These are phyloP conservation scores for Mustela nigripes DNA, from an alignment of 2,113 vertebrate species.

Conservation along the genomic window DNA sequence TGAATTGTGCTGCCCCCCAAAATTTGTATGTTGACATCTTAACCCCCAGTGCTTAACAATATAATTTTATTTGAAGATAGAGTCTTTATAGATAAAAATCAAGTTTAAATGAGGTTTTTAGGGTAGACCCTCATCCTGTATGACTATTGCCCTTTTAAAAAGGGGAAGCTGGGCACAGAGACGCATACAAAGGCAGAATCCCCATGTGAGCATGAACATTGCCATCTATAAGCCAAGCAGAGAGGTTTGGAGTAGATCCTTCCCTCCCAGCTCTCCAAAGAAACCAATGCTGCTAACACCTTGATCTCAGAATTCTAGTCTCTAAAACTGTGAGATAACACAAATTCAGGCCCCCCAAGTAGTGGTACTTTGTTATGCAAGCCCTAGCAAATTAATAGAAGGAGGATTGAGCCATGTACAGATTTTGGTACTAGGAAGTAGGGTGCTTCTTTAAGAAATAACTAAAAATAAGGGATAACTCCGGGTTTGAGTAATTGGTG, in stretches of 20 bases:
- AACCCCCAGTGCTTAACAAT: not conserved
- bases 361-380: not conserved
- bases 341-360: not conserved
- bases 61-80: not conserved
- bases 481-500: not conserved
- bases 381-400: not conserved
- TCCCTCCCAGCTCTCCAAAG: not conserved
- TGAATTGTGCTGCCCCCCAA: not conserved
- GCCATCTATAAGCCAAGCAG: not conserved
- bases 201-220: not conserved
- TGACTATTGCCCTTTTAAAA: not conserved
- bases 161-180: not conserved
- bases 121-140: not conserved
- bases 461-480: not conserved
- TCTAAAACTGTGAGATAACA: not conserved
- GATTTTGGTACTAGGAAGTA: not conserved
- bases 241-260: not conserved
- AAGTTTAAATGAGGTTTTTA: not conserved
- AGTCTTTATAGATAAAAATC: not conserved
- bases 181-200: not conserved
- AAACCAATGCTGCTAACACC: not conserved
- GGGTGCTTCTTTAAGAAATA: not conserved
- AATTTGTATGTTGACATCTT: not conserved
- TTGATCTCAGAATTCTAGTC: not conserved
- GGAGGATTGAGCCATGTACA: not conserved